These are phyloP conservation scores for Colletes gigas DNA, from an alignment of 1,140 invertebrate species.

Conservation along the genomic window DNA sequence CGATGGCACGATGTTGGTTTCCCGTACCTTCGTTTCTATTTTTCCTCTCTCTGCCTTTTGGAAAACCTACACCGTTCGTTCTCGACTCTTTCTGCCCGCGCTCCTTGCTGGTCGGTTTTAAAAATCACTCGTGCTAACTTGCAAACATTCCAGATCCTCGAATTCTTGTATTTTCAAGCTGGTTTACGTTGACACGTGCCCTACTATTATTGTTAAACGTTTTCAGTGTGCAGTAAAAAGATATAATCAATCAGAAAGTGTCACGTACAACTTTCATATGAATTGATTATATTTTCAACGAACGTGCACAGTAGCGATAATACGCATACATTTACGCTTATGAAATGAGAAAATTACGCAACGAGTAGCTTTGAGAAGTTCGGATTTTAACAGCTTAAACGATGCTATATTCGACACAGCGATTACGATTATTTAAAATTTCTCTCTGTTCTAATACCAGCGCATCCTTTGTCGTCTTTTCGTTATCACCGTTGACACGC, in stretches of 20 bases:
- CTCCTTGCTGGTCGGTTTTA: neutral
- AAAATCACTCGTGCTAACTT: conserved; percentile 8
- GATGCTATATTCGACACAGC: too few species aligned
- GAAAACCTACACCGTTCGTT: conserved; percentile 1
- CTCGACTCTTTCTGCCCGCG: neutral
- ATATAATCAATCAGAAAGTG: too few species aligned
- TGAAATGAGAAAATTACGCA: too few species aligned
- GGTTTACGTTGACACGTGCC: neutral
- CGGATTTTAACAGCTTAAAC: too few species aligned
- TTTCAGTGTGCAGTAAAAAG: too few species aligned
- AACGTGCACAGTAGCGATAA: too few species aligned
- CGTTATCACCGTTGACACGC: conserved; percentile 17
- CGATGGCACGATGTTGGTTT: conserved; percentile 61
- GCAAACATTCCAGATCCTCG: conserved; percentile 1
- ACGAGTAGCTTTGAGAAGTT: too few species aligned
- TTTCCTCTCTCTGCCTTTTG: conserved; percentile 6
- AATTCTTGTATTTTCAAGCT: neutral
- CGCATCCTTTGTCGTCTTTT: neutral
- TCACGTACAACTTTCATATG: neutral
- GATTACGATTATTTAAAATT: neutral
- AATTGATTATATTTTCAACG: too few species aligned
- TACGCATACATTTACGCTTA: too few species aligned
- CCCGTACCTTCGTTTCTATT: conserved; percentile 40
- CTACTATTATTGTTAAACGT: neutral
- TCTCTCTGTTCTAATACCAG: conserved; percentile 12